Evolutionary conservation across 2,888 invertebrate genomes (phyloP).

Genomic region (Caenorhabditis becei): DNA sequence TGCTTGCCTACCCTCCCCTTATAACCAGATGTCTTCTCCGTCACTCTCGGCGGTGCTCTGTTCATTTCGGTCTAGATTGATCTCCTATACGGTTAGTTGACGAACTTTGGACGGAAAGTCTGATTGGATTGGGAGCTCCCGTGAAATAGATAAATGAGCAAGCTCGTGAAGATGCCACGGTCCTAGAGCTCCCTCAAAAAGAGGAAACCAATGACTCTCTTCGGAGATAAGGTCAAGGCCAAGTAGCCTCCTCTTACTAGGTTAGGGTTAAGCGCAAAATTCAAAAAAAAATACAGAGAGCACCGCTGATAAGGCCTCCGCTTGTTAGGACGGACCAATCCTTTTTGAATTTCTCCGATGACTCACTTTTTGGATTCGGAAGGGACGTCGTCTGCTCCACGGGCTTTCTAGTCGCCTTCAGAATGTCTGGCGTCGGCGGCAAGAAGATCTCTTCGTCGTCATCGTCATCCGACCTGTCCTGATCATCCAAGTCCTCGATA

Average conservation of each 20-base stretch:
- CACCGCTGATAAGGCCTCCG: constrained; percentile 22
- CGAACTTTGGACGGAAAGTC: constrained; percentile 17
- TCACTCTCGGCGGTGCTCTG: constrained; percentile 5
- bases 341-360: neutral
- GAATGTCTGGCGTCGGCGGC: constrained; percentile 75
- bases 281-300: constrained; percentile 6
- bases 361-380: constrained; percentile 58
- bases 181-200: constrained; percentile 17
- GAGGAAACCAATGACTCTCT: neutral
- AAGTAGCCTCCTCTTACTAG: neutral
- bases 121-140: constrained; percentile 15
- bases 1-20: neutral
- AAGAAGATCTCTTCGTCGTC: constrained; percentile 70
- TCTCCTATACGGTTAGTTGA: constrained; percentile 28
- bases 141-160: neutral
- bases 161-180: constrained; percentile 29
- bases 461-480: constrained; percentile 69
- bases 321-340: constrained; percentile 9
- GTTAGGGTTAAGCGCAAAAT: constrained; percentile 4
- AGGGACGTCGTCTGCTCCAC: constrained; percentile 57
- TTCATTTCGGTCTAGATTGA: constrained; percentile 30
- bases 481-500: constrained; percentile 69
- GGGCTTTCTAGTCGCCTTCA: constrained; percentile 68
- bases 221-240: neutral
- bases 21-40: neutral